Evolutionary conservation across 1,140 invertebrate species (phyloP).

Genomic region (Coptotermes formosanus): DNA sequence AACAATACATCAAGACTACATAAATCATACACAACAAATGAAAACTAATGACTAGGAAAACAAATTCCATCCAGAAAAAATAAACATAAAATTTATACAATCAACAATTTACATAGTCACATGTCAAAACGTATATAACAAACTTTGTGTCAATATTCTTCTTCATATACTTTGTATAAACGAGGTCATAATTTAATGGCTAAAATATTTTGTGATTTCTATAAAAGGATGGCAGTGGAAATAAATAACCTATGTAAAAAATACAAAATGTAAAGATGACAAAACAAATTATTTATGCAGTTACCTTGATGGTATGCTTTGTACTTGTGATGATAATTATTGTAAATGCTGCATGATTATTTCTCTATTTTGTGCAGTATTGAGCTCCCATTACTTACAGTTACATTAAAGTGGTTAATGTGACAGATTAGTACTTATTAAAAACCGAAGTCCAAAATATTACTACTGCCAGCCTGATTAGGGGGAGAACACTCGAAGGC

Average conservation of each 20-base stretch:
- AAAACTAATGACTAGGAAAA: slow-evolving; percentile 16
- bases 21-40: background rate
- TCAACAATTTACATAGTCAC: background rate
- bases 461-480: slow-evolving; percentile 40
- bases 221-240: slow-evolving; percentile 16
- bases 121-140: background rate
- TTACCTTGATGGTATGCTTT: background rate
- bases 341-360: background rate
- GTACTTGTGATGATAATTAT: background rate
- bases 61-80: slow-evolving; percentile 7
- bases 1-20: background rate
- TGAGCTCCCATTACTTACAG: background rate
- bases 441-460: too few relatives aligned
- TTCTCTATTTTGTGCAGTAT: background rate
- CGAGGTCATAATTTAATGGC: background rate
- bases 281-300: background rate
- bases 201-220: slow-evolving; percentile 7
- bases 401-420: too few relatives aligned
- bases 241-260: slow-evolving; percentile 13
- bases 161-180: background rate
- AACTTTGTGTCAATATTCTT: background rate
- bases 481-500: slow-evolving; percentile 76
- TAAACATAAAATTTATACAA: background rate
- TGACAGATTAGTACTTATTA: too few relatives aligned
- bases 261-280: background rate